A percentile compares a stretch with the other conserved stretches of the same genome.
These are phyloP conservation scores for Latrodectus elegans DNA, from an alignment of 2,888 invertebrate species.

Conservation along the genomic window DNA sequence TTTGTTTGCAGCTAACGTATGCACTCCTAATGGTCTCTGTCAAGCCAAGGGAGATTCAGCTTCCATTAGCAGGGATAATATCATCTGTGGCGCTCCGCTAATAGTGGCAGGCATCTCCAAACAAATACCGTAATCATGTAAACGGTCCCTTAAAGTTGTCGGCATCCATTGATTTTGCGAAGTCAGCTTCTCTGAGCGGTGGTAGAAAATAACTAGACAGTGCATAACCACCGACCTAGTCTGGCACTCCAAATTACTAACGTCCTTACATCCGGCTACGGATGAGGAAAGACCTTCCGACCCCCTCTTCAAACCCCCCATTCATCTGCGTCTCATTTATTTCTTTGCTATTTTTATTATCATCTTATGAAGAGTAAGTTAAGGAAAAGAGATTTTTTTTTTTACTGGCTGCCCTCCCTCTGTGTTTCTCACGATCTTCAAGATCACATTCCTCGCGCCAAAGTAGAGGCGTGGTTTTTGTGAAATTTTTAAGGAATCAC, in stretches of 20 bases:
- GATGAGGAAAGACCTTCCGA: conserved; percentile 53
- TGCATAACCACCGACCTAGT: conserved; percentile 44
- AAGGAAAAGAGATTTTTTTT: conserved; percentile 28
- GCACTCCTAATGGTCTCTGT: too few relatives aligned
- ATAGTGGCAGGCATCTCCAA: background rate
- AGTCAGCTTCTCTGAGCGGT: conserved; percentile 22
- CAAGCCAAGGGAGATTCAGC: too few relatives aligned
- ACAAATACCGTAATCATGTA: background rate
- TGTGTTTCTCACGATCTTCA: conserved; percentile 64
- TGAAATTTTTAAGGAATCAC: conserved; percentile 44
- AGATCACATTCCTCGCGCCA: conserved; percentile 56
- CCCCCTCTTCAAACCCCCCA: conserved; percentile 6
- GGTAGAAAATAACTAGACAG: conserved; percentile 49
- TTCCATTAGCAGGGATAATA: too few relatives aligned
- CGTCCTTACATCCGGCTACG: conserved; percentile 63
- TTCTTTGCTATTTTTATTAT: conserved; percentile 55
- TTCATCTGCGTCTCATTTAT: conserved; percentile 46
- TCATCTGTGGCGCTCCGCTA: background rate
- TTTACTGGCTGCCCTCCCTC: conserved; percentile 28
- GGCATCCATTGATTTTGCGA: conserved; percentile 55
- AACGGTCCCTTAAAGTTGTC: conserved; percentile 21
- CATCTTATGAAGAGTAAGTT: conserved; percentile 16
- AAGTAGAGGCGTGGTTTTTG: conserved; percentile 33
- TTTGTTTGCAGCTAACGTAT: too few relatives aligned
- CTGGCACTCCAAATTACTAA: conserved; percentile 62